Conservation (phyloP, 2,888 invertebrate species). For the Allygus modestus region DNA sequence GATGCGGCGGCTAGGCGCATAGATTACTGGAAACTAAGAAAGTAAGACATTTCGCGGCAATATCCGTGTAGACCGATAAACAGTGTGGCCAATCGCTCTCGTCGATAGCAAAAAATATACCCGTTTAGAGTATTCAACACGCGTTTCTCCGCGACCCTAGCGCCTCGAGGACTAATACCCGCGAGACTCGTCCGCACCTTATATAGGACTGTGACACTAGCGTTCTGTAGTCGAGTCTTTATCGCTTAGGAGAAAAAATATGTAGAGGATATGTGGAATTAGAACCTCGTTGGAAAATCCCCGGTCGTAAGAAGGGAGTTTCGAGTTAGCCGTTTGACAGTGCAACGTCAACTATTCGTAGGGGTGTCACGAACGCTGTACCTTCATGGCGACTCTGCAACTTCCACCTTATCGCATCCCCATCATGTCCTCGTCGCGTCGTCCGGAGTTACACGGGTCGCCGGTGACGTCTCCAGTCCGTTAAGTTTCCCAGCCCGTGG, state of each 20-base stretch:
- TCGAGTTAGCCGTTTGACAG: no score
- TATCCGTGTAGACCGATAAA: constrained; percentile 54
- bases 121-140: constrained; percentile 43
- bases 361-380: no score
- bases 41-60: constrained; percentile 54
- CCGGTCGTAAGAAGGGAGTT: not conserved
- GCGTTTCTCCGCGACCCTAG: constrained; percentile 18
- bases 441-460: not conserved
- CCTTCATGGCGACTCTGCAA: no score
- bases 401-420: no score
- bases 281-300: not conserved
- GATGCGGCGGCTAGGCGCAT: constrained; percentile 56
- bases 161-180: constrained; percentile 27
- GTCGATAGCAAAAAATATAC: constrained; percentile 46
- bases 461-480: not conserved
- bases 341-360: no score
- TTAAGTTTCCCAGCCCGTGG: constrained; percentile 14
- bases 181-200: constrained; percentile 8
- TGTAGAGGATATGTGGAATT: not conserved
- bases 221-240: not conserved
- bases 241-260: not conserved
- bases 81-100: constrained; percentile 50
- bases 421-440: not conserved
- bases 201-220: constrained; percentile 13
- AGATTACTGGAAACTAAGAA: constrained; percentile 53